Percentiles rank a stretch among this genome's conserved stretches.
phyloP scores from a whole-genome alignment of 2,888 invertebrate species.

The Camptogramma bilineatum region DNA sequence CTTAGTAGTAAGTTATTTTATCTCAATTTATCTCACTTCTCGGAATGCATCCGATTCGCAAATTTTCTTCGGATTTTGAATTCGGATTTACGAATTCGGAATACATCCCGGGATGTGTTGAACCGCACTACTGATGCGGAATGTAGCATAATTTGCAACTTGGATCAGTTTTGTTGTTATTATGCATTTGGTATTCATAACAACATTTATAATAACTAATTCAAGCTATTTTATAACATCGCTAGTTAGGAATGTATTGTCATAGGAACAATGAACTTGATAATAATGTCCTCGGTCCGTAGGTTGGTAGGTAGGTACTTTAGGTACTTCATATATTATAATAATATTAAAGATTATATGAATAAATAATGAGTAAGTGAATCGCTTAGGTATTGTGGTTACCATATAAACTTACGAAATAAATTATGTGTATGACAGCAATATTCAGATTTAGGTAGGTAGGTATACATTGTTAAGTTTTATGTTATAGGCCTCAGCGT shows the following conservation, averaged over 20 bases:
- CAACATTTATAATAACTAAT: constrained; percentile 61
- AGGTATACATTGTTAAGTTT: too few species aligned
- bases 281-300: background rate
- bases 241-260: constrained; percentile 49
- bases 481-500: background rate
- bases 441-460: background rate
- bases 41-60: too few species aligned
- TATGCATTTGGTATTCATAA: too few species aligned
- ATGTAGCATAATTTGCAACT: too few species aligned
- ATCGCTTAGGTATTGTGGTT: background rate
- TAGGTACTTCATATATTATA: background rate
- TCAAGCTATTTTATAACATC: constrained; percentile 56
- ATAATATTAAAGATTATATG: constrained; percentile 1
- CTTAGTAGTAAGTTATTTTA: too few species aligned
- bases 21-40: too few species aligned
- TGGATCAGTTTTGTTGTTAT: too few species aligned
- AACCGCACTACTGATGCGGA: too few species aligned
- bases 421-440: background rate
- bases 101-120: too few species aligned
- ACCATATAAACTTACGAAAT: background rate
- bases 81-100: too few species aligned
- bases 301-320: background rate
- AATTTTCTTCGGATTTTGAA: too few species aligned
- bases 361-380: constrained; percentile 7
- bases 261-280: constrained; percentile 42